Evolutionary conservation across 2,113 vertebrate species (phyloP).

Genomic region (Pluvianellus socialis): DNA sequence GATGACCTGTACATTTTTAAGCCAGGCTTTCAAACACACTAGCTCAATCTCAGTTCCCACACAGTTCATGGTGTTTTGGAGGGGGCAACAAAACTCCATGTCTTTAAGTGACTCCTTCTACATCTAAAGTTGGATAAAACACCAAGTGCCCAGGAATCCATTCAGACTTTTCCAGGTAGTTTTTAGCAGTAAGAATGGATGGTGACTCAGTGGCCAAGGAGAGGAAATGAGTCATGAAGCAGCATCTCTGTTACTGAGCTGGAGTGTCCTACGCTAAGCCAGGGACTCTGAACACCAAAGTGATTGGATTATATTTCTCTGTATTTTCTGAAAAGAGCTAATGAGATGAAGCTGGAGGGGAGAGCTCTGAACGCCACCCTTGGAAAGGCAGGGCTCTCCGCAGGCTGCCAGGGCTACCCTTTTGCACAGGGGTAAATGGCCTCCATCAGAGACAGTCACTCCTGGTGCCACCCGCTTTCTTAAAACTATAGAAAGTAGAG

Average conservation of each 20-base stretch:
- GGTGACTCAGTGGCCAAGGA: constrained; percentile 54
- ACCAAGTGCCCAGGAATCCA: neutral
- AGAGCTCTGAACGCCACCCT: neutral
- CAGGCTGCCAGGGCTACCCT: neutral
- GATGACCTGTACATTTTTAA: neutral
- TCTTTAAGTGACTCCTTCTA: neutral
- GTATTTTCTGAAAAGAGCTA: constrained; percentile 6
- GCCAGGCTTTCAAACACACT: neutral
- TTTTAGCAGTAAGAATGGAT: constrained; percentile 19
- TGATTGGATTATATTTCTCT: constrained; percentile 7
- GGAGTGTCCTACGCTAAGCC: constrained; percentile 5
- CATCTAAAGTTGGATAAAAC: neutral
- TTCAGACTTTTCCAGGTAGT: neutral
- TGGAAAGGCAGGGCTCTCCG: neutral
- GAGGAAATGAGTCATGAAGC: constrained; percentile 71
- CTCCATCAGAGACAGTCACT: neutral
- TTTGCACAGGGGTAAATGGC: neutral
- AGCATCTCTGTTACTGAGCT: neutral
- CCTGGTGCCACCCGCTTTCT: neutral
- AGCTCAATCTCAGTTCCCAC: neutral
- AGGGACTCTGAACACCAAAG: neutral
- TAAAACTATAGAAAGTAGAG: neutral
- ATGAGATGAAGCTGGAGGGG: neutral
- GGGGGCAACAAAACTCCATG: neutral
- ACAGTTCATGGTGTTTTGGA: neutral